phyloP scores from a whole-genome alignment of 2,113 vertebrate species.

The Crypturellus undulatus region DNA sequence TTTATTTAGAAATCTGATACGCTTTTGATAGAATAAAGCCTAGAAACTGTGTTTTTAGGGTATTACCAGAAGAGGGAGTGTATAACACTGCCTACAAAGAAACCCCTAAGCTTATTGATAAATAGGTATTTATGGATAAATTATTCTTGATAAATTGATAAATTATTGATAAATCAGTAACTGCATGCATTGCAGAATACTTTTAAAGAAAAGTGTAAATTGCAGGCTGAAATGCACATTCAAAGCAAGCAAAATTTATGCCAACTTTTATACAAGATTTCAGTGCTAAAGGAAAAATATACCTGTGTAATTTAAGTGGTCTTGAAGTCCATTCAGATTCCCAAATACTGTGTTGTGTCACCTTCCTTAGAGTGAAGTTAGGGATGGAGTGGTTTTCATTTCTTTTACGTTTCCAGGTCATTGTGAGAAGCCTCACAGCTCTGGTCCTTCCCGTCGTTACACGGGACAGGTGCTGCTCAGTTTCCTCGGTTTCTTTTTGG shows the following conservation, averaged over 20 bases:
- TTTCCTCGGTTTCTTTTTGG: constrained; percentile 43
- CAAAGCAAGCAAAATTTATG: not conserved
- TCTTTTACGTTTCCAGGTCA: not conserved
- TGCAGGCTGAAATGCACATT: not conserved
- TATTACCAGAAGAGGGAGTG: constrained; percentile 70
- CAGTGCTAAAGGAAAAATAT: too few relatives aligned
- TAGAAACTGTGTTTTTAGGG: constrained; percentile 45
- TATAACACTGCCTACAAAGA: not conserved
- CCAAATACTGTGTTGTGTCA: not conserved
- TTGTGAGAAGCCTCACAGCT: not conserved
- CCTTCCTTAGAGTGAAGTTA: not conserved
- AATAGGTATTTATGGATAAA: too few relatives aligned
- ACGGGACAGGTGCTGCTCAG: not conserved
- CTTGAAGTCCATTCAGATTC: not conserved
- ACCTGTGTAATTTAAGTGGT: not conserved
- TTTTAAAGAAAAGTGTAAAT: not conserved
- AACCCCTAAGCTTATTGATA: not conserved
- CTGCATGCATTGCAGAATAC: not conserved
- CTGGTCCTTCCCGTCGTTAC: not conserved
- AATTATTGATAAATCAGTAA: too few relatives aligned
- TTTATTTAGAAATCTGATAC: not conserved
- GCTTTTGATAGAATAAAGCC: not conserved
- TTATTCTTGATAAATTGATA: too few relatives aligned
- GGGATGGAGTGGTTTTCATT: not conserved
- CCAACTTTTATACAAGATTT: not conserved